A percentile compares a stretch with the other conserved stretches of the same genome.
These are phyloP conservation scores for Bruchidius siliquastri DNA, from an alignment of 2,888 invertebrate genomes.

Conservation along the genomic window DNA sequence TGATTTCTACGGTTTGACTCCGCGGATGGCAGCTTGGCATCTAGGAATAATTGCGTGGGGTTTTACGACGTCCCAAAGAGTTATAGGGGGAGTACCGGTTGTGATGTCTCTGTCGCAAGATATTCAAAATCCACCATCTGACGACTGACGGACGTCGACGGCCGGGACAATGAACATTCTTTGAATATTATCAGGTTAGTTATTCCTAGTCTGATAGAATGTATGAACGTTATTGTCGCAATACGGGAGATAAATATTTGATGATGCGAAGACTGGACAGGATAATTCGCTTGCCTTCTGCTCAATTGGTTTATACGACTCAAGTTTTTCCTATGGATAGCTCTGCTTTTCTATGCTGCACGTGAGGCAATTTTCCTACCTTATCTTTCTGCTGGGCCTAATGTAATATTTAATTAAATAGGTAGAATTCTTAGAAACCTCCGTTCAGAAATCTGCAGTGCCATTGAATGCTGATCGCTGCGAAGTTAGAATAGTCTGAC, in stretches of 20 bases:
- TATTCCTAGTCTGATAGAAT: background rate
- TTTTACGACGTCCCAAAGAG: background rate
- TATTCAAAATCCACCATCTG: background rate
- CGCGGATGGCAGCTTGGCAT: conserved; percentile 16
- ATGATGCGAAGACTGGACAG: background rate
- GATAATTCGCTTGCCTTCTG: background rate
- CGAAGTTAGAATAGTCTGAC: no score
- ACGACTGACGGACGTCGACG: background rate
- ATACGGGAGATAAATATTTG: background rate
- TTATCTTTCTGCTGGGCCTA: no score
- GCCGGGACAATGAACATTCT: background rate
- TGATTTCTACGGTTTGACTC: conserved; percentile 14
- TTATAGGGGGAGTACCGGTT: background rate
- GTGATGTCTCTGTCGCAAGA: background rate
- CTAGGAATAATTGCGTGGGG: conserved; percentile 17
- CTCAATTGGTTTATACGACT: background rate
- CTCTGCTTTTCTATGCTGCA: no score
- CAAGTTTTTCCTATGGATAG: background rate
- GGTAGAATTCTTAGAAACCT: no score
- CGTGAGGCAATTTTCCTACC: no score
- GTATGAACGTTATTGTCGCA: background rate
- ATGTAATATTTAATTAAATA: no score
- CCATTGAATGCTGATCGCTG: no score
- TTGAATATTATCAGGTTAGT: background rate
- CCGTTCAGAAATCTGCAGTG: no score